Evolutionary conservation across 2,888 invertebrate species (phyloP), one percentile per base, ranked within the genome.

Genomic region (Scaptodrosophila latifasciaeformis): DNA sequence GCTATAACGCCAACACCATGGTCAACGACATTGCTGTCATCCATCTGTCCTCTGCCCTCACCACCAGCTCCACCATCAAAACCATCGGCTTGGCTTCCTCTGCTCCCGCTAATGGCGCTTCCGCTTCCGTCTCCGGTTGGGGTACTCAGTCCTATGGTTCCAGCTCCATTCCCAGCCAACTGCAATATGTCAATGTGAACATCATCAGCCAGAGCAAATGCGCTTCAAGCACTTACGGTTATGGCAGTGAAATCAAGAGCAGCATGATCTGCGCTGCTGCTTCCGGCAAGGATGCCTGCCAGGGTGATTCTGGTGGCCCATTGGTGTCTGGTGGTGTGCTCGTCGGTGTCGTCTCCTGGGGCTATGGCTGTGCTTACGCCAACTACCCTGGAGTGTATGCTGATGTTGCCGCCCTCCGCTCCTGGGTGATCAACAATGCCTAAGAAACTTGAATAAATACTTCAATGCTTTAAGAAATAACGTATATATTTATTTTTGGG

Each of bases 1-100:
- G 82, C 1, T 91, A 89, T 70, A 86, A 86, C 15, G 79, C 81
- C 39, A 62, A 18, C 13, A 66, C 70, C 0, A 84, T 88, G 86
- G 89, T 89, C 59, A 87, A 87, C 64, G 91, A 91, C 52, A 85
- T 91, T n/a, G 90, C 90, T 0, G 62, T 90, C 0, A 67, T 91
- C 4, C 87, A 87, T 84, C 83, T 90, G 2, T 54, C 84, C 0
- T 84, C 81, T 2, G 81, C 88, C 1, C 77, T 91, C 40, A 59
- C 71, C 12, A 87, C 86, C 40, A 84, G 65, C 50, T 71, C 83
- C 0, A 75, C 56, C 2, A 85, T 88, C 0, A 81, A 82, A 21
- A 70, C 86, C 0, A 86, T 89, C 7, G 59, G 75, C 7, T 72
- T 90, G 81, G 80, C 86, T 15, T 65, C 72, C 1, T 17, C 1